Base-by-base conservation (phyloP, 2,888 invertebrate species). In the Athrips mouffetella region DNA sequence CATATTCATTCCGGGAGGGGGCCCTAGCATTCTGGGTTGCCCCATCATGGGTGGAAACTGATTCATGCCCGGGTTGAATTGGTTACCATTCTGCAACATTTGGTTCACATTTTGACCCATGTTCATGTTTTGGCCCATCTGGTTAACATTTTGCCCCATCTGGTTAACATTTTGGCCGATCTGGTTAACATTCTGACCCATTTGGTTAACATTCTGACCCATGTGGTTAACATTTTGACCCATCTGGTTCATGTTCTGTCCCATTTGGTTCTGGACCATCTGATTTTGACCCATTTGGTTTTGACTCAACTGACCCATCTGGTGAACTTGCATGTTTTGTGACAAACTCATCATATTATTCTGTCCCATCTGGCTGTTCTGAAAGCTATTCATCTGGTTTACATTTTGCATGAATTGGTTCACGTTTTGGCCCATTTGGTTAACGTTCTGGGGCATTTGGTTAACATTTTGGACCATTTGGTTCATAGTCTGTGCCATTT, bases 1-100 rank as follows among this genome's bases (percentile, higher is more conserved):
- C 73, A 83, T 78, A 3, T 66, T 71, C 31, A 88, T 77, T 0
- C 86, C 86, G 0, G 86, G 87, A 0, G 87, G 86, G 0, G 85
- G 84, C 0, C 66, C 79, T 47, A 87, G 73, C 83, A 86, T 82
- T 8, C 85, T 61, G 0, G 77, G 73, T 44, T 82, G 84, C 0
- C 75, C 70, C 76, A 85, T 77, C 75, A 82, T 76, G 50, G 80
- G 80, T 0, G 69, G 70, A 51, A 68, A 82, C 58, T 81, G 84
- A 48, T 76, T 80, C 70, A 82, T 78, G 0, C 64, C 58, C 0
- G 70, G 66, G 0, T 70, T 73, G 62, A 79, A 83, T 57, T 80
- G 82, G 45, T 76, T 76, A 0, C 84, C 82, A 35, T 86, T 86
- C 0, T 77, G 73, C 53, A 82, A 66, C 61, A 80, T 67, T 5